Evolutionary conservation across 2,113 vertebrate species (phyloP).

Genomic region (Patagioenas fasciata): DNA sequence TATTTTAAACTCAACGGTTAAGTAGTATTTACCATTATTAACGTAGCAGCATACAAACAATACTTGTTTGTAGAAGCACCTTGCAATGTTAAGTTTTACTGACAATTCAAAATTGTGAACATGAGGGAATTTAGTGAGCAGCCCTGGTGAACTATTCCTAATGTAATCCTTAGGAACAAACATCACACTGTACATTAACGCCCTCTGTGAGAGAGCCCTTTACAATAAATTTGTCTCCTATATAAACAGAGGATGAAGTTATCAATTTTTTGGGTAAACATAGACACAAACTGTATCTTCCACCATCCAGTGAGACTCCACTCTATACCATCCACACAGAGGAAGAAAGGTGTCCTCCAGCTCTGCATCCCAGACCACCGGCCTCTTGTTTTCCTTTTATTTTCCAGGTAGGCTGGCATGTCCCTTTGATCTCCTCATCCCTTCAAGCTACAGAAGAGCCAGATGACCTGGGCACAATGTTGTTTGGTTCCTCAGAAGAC

Average conservation of each 20-base stretch:
- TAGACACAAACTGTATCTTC: fast-evolving
- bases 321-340: neutral
- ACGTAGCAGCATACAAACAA: neutral
- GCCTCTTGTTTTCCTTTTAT: neutral
- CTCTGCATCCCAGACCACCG: fast-evolving
- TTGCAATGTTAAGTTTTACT: neutral
- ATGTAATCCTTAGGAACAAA: neutral
- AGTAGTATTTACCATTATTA: neutral
- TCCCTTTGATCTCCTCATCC: neutral
- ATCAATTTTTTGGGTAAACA: neutral
- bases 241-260: neutral
- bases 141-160: neutral
- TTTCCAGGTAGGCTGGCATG: neutral
- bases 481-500: neutral
- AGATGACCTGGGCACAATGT: neutral
- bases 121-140: neutral
- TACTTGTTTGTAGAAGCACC: neutral
- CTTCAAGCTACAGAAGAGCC: neutral
- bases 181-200: neutral
- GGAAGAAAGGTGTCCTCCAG: neutral
- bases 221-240: neutral
- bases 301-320: neutral
- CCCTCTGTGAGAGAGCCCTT: neutral
- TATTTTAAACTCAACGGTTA: neutral
- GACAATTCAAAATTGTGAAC: neutral